These are phyloP conservation scores for Gila robusta DNA, from an alignment of 2,797 vertebrate genomes.

Conservation along the genomic window DNA sequence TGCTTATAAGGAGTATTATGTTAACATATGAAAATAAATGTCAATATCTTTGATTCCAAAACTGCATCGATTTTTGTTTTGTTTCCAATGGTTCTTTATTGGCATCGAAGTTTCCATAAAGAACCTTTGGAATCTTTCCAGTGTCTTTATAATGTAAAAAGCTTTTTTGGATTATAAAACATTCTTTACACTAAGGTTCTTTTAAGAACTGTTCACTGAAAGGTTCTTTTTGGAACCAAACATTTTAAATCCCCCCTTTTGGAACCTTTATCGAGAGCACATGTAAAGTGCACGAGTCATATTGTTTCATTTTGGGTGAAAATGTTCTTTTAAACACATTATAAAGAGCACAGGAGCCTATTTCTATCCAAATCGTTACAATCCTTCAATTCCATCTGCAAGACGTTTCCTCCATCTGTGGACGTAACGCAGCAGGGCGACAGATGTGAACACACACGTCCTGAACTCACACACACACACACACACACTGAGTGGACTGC, in stretches of 20 bases:
- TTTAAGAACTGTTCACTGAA: background rate
- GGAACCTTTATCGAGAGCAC: background rate
- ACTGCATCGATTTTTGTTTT: background rate
- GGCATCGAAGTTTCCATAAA: background rate
- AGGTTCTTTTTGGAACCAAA: background rate
- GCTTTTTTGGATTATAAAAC: background rate
- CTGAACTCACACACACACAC: constrained; percentile 30
- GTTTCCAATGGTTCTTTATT: background rate
- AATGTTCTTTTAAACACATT: background rate
- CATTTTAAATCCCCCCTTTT: background rate
- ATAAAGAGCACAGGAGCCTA: background rate
- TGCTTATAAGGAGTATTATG: background rate
- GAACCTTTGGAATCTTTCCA: background rate
- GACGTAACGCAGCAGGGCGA: constrained; percentile 26
- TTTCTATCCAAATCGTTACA: constrained; percentile 9
- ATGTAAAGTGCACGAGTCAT: background rate
- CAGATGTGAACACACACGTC: constrained; percentile 39
- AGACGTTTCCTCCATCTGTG: constrained; percentile 47
- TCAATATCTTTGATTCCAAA: background rate
- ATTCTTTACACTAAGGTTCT: background rate
- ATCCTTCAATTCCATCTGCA: constrained; percentile 40
- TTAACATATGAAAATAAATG: background rate
- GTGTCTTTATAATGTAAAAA: background rate
- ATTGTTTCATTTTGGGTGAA: background rate
- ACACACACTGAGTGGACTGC: background rate